Percentiles rank a stretch among this genome's conserved stretches.
phyloP scores from a whole-genome alignment of 1,140 invertebrate genomes.

The Diabrotica virgifera region DNA sequence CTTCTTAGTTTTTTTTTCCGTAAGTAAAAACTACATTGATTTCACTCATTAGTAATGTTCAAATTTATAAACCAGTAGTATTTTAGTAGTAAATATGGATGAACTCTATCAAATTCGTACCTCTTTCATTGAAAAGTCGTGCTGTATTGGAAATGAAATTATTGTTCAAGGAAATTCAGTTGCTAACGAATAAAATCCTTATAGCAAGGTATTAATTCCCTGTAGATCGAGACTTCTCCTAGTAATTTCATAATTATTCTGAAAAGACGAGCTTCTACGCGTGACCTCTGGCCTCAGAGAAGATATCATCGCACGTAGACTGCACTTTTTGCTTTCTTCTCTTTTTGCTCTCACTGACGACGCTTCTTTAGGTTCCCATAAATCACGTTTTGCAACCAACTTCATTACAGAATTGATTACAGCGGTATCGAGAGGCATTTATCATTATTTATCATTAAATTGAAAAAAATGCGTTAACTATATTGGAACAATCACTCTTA shows the following conservation, averaged over 20 bases:
- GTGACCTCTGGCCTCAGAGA: background rate
- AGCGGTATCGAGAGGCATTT: background rate
- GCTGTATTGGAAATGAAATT: no score
- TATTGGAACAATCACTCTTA: background rate
- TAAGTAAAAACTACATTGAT: no score
- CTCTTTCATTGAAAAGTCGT: no score
- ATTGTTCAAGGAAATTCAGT: no score
- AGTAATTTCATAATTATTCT: background rate
- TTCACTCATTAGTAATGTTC: no score
- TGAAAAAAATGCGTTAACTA: background rate
- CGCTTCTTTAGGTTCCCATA: background rate
- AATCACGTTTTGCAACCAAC: constrained; percentile 1
- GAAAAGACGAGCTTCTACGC: background rate
- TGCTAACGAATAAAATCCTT: no score
- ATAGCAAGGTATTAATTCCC: no score
- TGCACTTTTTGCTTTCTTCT: background rate
- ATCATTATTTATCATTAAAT: constrained; percentile 1
- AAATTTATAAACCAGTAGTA: no score
- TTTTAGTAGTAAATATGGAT: no score
- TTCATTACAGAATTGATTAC: background rate
- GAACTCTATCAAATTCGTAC: no score
- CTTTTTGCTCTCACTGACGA: background rate
- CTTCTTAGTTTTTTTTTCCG: no score
- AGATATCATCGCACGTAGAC: background rate
- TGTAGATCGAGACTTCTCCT: background rate